Evolutionary conservation across 1,140 invertebrate genomes (phyloP).

Genomic region (Listronotus bonariensis): DNA sequence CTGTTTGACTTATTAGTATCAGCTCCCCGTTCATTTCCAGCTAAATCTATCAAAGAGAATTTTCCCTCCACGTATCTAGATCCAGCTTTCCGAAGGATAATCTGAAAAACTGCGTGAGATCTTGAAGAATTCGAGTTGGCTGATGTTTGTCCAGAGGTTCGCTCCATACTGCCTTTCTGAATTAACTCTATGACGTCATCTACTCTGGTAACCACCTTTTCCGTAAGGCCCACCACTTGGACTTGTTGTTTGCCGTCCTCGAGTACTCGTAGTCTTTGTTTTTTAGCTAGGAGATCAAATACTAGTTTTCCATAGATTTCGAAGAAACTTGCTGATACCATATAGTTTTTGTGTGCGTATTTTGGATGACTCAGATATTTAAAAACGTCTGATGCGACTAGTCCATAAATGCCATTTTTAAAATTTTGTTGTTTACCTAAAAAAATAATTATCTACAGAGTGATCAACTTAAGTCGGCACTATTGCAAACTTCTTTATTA

Average conservation of each 20-base stretch:
- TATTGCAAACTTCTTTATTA: no score
- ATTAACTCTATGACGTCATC: slow-evolving; percentile 90
- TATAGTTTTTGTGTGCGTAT: slow-evolving; percentile 78
- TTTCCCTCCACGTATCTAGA: slow-evolving; percentile 84
- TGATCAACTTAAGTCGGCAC: not conserved
- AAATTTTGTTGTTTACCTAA: slow-evolving; percentile 69
- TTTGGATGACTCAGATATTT: slow-evolving; percentile 74
- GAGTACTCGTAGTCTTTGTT: slow-evolving; percentile 86
- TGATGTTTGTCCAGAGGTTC: slow-evolving; percentile 91
- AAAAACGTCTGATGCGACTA: slow-evolving; percentile 92
- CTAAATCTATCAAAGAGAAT: slow-evolving; percentile 98
- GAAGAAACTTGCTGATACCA: slow-evolving; percentile 90
- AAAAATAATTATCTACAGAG: slow-evolving; percentile 7
- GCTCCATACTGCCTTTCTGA: slow-evolving; percentile 76
- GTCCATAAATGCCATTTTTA: slow-evolving; percentile 84
- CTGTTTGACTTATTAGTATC: slow-evolving; percentile 96
- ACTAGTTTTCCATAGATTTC: slow-evolving; percentile 97
- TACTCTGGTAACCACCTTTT: slow-evolving; percentile 80
- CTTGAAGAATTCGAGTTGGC: slow-evolving; percentile 93
- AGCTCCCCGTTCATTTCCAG: slow-evolving; percentile 96
- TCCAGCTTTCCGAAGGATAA: slow-evolving; percentile 70
- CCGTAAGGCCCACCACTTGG: slow-evolving; percentile 92
- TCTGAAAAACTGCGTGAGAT: slow-evolving; percentile 94
- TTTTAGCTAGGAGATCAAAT: slow-evolving; percentile 91
- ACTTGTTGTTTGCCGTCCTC: slow-evolving; percentile 91